Conservation (phyloP, 1,140 invertebrate species). For the Cyrtorhinus lividipennis region DNA sequence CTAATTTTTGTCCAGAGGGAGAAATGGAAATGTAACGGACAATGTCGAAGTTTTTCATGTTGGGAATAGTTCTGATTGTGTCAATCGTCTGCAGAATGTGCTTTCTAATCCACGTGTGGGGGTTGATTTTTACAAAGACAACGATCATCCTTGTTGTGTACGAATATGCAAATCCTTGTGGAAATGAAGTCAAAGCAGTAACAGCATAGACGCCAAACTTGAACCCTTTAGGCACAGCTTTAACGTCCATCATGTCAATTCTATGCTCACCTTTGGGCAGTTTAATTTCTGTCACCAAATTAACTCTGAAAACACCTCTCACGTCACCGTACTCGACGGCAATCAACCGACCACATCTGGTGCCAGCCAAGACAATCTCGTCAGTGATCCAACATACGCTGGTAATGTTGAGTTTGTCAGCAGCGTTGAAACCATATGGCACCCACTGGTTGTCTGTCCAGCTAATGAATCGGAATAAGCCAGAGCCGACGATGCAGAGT, state of each 20-base stretch:
- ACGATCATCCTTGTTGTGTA: slow-evolving; percentile 42
- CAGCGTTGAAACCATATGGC: slow-evolving; percentile 66
- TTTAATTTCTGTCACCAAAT: slow-evolving; percentile 31
- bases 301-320: slow-evolving; percentile 42
- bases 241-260: slow-evolving; percentile 5
- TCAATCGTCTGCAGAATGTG: slow-evolving; percentile 34
- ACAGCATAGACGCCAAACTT: slow-evolving; percentile 29
- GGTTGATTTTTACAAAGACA: slow-evolving; percentile 44
- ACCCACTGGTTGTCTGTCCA: slow-evolving; percentile 65
- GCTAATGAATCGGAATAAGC: slow-evolving; percentile 58
- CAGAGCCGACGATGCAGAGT: slow-evolving; percentile 54
- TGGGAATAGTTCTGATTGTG: slow-evolving; percentile 14
- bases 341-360: slow-evolving; percentile 51
- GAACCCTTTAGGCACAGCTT: slow-evolving; percentile 17
- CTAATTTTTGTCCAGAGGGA: slow-evolving; percentile 37
- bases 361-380: slow-evolving; percentile 61
- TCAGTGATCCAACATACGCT: slow-evolving; percentile 55
- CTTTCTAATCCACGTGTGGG: slow-evolving; percentile 42
- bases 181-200: slow-evolving; percentile 35
- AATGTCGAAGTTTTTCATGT: slow-evolving; percentile 31
- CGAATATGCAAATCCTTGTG: slow-evolving; percentile 44
- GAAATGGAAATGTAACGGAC: slow-evolving; percentile 34
- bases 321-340: slow-evolving; percentile 66
- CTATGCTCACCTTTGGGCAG: slow-evolving; percentile 11
- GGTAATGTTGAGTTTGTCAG: slow-evolving; percentile 54